Evolutionary conservation across 1,140 invertebrate genomes (phyloP).

Genomic region (Drosophila triauraria): DNA sequence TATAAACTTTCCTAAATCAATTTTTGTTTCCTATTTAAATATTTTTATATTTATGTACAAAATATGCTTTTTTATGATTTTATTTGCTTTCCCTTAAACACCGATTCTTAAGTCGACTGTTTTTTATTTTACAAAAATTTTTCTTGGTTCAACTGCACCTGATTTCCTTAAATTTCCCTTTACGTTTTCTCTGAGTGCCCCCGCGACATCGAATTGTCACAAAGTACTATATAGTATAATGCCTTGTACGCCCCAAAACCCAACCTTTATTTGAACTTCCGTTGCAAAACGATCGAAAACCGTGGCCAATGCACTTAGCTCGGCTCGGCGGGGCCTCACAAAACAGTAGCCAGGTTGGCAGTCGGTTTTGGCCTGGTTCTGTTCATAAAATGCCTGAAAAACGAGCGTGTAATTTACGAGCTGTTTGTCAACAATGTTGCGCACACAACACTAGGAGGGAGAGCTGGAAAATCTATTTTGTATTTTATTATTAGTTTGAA

Average conservation of each 20-base stretch:
- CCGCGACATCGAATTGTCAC: conserved; percentile 35
- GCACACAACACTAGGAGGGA: background rate
- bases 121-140: background rate
- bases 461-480: conserved; percentile 66
- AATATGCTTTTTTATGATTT: no score
- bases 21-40: background rate
- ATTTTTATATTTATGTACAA: no score
- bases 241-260: conserved; percentile 26
- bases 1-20: background rate
- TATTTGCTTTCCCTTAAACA: no score
- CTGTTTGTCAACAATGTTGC: conserved; percentile 76
- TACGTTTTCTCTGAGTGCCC: background rate
- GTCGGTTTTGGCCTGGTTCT: conserved; percentile 33
- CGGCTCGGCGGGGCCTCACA: conserved; percentile 11
- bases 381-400: conserved; percentile 61
- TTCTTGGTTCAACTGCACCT: background rate
- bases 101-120: no score
- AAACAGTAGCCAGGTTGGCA: conserved; percentile 40
- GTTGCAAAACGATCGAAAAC: conserved; percentile 41
- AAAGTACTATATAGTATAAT: conserved; percentile 26
- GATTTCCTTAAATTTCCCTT: background rate
- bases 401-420: conserved; percentile 77
- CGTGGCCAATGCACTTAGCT: conserved; percentile 55
- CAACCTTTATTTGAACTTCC: conserved; percentile 58
- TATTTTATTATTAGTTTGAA: conserved; percentile 52